Conservation (phyloP, 2,888 invertebrate species). For the Syrphus vitripennis region DNA sequence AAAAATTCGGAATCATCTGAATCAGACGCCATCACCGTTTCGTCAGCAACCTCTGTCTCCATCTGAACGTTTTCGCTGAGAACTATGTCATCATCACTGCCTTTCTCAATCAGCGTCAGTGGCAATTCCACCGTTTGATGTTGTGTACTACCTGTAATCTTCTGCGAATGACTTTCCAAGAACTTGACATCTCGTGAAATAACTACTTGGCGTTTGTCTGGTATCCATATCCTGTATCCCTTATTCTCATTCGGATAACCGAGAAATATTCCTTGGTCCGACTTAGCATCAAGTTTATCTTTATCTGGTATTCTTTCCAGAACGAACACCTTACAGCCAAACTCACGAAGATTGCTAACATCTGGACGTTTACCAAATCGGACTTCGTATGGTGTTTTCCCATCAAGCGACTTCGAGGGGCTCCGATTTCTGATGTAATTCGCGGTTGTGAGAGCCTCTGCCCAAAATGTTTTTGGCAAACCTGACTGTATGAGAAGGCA, state of each 20-base stretch:
- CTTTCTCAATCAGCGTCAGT: neutral
- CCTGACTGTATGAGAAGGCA: neutral
- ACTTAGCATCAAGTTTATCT: neutral
- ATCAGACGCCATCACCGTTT: neutral
- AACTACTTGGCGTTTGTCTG: neutral
- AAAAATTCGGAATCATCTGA: neutral
- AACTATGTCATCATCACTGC: neutral
- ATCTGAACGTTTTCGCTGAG: neutral
- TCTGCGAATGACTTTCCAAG: neutral
- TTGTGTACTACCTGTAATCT: neutral
- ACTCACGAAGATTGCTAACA: neutral
- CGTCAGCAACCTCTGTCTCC: neutral
- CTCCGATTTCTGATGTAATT: neutral
- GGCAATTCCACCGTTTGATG: neutral
- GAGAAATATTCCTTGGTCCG: neutral
- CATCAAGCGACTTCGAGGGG: neutral
- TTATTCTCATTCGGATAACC: neutral
- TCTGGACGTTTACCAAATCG: neutral
- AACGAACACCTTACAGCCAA: neutral
- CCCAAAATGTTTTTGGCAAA: neutral
- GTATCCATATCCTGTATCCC: neutral
- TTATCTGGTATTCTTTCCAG: neutral
- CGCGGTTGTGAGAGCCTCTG: neutral
- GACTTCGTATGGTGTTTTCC: neutral
- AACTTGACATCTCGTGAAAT: neutral